Conservation (phyloP, 2,113 vertebrate genomes). For the Paraplagusia blochii region DNA sequence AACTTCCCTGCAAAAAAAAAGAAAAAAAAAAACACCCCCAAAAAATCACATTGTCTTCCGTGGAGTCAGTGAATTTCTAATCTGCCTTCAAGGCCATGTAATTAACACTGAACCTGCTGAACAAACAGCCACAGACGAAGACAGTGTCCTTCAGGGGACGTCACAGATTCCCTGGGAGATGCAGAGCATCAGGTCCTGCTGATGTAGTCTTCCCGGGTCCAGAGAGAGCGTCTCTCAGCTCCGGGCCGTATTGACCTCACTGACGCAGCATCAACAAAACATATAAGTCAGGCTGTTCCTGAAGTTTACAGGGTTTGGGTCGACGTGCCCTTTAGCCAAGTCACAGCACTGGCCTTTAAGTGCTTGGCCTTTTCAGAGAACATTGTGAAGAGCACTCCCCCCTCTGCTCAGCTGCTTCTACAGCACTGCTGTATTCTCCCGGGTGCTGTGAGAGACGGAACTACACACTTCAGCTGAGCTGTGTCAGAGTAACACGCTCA, state of each 20-base stretch:
- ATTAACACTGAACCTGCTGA: conserved; percentile 5
- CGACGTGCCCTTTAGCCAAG: conserved; percentile 61
- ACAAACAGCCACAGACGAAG: conserved; percentile 13
- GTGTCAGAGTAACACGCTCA: too few relatives aligned
- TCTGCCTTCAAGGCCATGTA: too few relatives aligned
- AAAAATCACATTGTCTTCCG: conserved; percentile 17
- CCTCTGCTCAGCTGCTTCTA: conserved; percentile 48
- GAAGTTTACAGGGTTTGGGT: conserved; percentile 51
- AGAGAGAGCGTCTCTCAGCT: conserved; percentile 42
- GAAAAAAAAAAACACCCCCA: not conserved
- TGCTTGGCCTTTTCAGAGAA: conserved; percentile 62
- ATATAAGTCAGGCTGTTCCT: conserved; percentile 33
- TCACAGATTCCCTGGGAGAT: conserved; percentile 22
- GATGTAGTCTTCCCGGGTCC: conserved; percentile 40
- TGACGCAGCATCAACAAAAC: conserved; percentile 31
- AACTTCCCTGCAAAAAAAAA: not conserved
- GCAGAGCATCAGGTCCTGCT: conserved; percentile 36
- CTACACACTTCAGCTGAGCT: too few relatives aligned
- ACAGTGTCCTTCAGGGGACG: conserved; percentile 38
- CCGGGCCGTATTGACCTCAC: conserved; percentile 49
- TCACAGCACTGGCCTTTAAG: conserved; percentile 29
- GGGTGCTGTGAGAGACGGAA: conserved; percentile 37
- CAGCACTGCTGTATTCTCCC: conserved; percentile 41
- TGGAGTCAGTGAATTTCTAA: not conserved
- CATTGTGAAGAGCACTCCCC: conserved; percentile 5